These are phyloP conservation scores for Volucella inanis DNA, from an alignment of 2,888 invertebrate species.

Conservation along the genomic window DNA sequence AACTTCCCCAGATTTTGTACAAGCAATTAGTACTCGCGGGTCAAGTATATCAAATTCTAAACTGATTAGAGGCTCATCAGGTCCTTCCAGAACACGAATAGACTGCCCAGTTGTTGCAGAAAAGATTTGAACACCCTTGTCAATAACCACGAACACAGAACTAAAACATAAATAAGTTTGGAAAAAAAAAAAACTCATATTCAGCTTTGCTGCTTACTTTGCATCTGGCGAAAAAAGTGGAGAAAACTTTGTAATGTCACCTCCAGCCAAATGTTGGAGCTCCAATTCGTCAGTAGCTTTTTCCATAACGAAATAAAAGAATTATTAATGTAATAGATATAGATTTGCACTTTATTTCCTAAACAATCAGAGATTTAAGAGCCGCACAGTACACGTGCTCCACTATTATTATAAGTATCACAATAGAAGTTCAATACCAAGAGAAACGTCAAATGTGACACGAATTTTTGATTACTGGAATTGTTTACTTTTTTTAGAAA, in stretches of 20 bases:
- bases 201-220: constrained; percentile 83
- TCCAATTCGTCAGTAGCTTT: constrained; percentile 82
- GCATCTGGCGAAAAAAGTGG: constrained; percentile 86
- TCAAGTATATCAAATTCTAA: constrained; percentile 83
- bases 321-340: not conserved
- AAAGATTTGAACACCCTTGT: constrained; percentile 86
- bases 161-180: constrained; percentile 81
- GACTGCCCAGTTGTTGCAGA: constrained; percentile 87
- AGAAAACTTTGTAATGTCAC: constrained; percentile 85
- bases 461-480: not conserved
- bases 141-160: constrained; percentile 86
- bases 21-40: constrained; percentile 84
- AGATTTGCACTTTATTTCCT: not conserved
- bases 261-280: constrained; percentile 86
- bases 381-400: constrained; percentile 29
- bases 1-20: constrained; percentile 85
- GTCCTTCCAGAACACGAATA: constrained; percentile 85
- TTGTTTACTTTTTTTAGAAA: constrained; percentile 24
- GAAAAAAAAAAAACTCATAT: not conserved
- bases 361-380: not conserved
- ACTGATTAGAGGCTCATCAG: constrained; percentile 84
- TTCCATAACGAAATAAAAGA: constrained; percentile 76
- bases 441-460: not conserved
- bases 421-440: not conserved
- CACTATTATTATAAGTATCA: not conserved